Conservation (phyloP, 37 sponge, comb jelly and placozoan genomes). For the Tethya wilhelma region DNA sequence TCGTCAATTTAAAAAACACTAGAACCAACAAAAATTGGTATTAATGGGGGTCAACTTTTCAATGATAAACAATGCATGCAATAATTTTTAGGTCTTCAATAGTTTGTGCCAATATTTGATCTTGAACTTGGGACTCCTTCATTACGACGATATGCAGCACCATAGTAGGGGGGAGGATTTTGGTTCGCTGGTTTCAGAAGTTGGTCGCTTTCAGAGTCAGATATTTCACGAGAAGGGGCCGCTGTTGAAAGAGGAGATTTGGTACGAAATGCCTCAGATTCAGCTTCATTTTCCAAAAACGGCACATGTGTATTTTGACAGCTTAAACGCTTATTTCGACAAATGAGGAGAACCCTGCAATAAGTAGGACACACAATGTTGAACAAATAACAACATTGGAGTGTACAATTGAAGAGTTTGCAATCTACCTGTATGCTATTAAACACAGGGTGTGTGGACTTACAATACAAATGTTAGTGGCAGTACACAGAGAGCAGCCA, state of each 20-base stretch:
- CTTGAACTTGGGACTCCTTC: too few relatives aligned
- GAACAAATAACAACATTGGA: not conserved
- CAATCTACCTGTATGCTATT: not conserved
- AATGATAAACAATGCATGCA: too few relatives aligned
- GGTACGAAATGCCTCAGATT: not conserved
- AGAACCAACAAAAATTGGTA: too few relatives aligned
- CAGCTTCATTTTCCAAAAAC: not conserved
- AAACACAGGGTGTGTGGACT: not conserved
- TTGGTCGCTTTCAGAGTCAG: too few relatives aligned
- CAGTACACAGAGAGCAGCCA: conserved; percentile 16
- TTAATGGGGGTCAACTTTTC: too few relatives aligned
- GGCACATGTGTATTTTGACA: not conserved
- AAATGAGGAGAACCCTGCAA: not conserved
- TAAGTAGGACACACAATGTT: not conserved
- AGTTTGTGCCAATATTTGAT: too few relatives aligned
- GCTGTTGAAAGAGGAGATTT: not conserved
- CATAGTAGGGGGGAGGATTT: too few relatives aligned
- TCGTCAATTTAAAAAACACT: too few relatives aligned
- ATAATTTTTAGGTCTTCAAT: too few relatives aligned
- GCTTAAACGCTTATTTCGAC: not conserved
- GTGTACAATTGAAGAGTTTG: not conserved
- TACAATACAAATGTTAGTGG: conserved; percentile 16
- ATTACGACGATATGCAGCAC: too few relatives aligned
- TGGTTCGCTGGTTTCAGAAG: too few relatives aligned
- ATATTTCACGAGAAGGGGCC: not conserved